phyloP scores from a whole-genome alignment of 2,888 invertebrate genomes.

The Tachina lurida region DNA sequence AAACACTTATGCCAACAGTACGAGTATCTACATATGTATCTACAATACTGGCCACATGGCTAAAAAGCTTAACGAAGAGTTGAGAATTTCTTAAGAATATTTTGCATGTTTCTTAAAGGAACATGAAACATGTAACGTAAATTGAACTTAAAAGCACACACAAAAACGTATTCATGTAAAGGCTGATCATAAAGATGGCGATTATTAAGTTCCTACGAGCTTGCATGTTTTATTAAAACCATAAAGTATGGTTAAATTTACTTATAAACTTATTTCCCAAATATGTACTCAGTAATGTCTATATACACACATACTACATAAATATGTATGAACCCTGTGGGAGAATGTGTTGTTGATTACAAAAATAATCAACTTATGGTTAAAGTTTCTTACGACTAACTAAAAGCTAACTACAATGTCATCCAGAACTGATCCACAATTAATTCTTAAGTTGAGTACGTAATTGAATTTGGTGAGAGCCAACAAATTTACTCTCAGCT shows the following conservation, averaged over 20 bases:
- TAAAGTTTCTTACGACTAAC: no score
- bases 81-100: constrained; percentile 58
- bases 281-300: background rate
- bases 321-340: no score
- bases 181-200: constrained; percentile 55
- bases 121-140: constrained; percentile 68
- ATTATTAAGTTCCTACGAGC: constrained; percentile 49
- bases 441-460: no score
- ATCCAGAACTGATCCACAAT: no score
- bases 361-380: no score
- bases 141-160: constrained; percentile 61
- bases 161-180: constrained; percentile 45
- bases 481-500: no score
- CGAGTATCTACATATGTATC: no score
- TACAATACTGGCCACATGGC: constrained; percentile 42
- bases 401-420: no score
- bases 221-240: constrained; percentile 44
- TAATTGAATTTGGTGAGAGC: no score
- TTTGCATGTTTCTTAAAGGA: constrained; percentile 70
- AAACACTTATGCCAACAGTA: constrained; percentile 1
- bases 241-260: constrained; percentile 41
- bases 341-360: no score
- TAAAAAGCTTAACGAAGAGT: constrained; percentile 48
- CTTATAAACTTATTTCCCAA: background rate
- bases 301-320: background rate